Base-by-base conservation (phyloP, 2,888 invertebrate species). In the Pyrgus malvae region DNA sequence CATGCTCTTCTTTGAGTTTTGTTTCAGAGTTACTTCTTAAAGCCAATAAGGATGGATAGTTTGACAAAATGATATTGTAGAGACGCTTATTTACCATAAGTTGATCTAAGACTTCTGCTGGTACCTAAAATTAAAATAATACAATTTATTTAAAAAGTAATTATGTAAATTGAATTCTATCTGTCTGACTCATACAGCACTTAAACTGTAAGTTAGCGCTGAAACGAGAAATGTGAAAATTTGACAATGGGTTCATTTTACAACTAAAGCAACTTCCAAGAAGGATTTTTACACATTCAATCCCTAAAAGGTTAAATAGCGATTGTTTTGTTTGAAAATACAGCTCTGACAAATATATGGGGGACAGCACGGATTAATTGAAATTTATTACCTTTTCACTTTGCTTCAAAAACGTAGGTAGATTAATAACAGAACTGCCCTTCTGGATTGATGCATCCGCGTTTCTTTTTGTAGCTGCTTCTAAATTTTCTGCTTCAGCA, bases 361-460 rank as follows among this genome's bases (percentile, higher is more conserved):
- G n/a, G n/a, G n/a, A n/a, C n/a, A n/a, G n/a, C n/a, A n/a, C n/a
- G n/a, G n/a, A n/a, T n/a, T n/a, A n/a, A n/a, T n/a, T n/a, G n/a
- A n/a, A n/a, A n/a, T n/a, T n/a, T n/a, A 19, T 12, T 83, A 94
- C 94, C 90, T 92, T 94, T 81, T 95, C 95, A 69, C 93, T 93
- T 78, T 94, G 92, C 69, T 91, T 92, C 44, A 96, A 91, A 78
- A 94, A 96, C 2, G 96, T 96, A 1, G 96, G 96, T 48, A 96
- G 83, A 78, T 95, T 94, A 23, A 96, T 92, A 54, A 95, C 94
- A 45, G 96, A 96, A 66, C 92, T 92, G 56, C 84, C 86, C 78
- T 87, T 90, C 21, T 84, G 86, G 41, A 74, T 72, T 1, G 82
- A 76, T 33, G 82, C 66, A 60, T 91, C 89, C 29, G 88, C 87